Evolutionary conservation across 2,113 vertebrate species (phyloP).

Genomic region (Coturnix japonica): DNA sequence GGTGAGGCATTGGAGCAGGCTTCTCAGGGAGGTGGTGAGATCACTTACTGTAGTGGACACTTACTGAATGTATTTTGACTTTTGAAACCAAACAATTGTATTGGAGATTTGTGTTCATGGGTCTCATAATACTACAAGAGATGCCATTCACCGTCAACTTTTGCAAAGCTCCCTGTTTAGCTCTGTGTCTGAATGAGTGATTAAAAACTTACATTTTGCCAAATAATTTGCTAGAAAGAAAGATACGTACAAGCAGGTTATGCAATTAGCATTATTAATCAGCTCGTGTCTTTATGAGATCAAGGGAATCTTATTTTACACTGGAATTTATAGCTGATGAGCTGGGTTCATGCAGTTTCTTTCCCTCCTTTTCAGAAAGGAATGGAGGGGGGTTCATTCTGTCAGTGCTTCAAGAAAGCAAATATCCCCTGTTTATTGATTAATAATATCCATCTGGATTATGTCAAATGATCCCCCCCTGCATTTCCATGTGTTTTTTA

Average conservation of each 20-base stretch:
- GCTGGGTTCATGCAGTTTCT: conserved; percentile 6
- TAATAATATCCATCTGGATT: conserved; percentile 59
- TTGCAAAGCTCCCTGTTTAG: background rate
- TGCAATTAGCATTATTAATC: conserved; percentile 63
- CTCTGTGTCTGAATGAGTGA: background rate
- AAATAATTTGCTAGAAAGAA: conserved; percentile 45
- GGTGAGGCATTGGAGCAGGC: no score
- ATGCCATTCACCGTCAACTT: background rate
- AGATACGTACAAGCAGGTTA: conserved; percentile 42
- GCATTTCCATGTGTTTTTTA: background rate
- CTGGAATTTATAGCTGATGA: conserved; percentile 53
- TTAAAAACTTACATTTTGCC: conserved; percentile 28
- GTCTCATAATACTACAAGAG: background rate
- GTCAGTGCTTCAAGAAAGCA: background rate
- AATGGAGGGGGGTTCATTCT: conserved; percentile 43
- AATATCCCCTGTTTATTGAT: conserved; percentile 55
- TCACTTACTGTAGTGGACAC: background rate
- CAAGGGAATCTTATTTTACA: conserved; percentile 41
- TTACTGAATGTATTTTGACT: background rate
- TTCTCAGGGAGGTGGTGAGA: no score
- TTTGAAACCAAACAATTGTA: background rate
- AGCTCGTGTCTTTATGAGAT: conserved; percentile 37
- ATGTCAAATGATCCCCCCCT: background rate
- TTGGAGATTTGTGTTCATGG: background rate
- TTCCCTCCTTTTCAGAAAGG: conserved; percentile 17